phyloP scores from a whole-genome alignment of 2,888 invertebrate genomes.

The Pyrgus malvae region DNA sequence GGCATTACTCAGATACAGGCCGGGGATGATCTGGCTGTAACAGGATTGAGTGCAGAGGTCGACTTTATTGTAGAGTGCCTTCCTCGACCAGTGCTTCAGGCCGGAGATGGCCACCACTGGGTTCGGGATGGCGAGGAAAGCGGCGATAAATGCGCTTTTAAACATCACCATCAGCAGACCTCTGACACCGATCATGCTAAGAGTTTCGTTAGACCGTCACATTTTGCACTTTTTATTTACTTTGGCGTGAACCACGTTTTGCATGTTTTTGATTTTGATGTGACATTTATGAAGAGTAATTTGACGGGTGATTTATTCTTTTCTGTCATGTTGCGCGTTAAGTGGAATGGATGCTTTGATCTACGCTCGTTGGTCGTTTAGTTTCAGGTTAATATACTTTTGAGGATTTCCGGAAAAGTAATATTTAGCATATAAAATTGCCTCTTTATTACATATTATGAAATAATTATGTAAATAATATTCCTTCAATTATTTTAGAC shows the following conservation, averaged over 20 bases:
- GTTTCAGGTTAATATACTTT: too few species aligned
- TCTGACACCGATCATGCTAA: constrained; percentile 52
- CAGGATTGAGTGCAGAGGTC: constrained; percentile 71
- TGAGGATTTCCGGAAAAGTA: too few species aligned
- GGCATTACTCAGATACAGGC: constrained; percentile 73
- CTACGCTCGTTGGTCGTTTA: constrained; percentile 22
- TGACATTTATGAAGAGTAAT: constrained; percentile 36
- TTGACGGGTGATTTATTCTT: constrained; percentile 43
- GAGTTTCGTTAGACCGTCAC: constrained; percentile 32
- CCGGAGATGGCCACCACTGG: constrained; percentile 60
- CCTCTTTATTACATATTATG: too few species aligned
- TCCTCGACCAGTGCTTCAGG: constrained; percentile 63
- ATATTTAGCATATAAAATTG: too few species aligned
- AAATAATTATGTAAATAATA: too few species aligned
- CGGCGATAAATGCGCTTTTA: constrained; percentile 59
- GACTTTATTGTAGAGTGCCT: constrained; percentile 59
- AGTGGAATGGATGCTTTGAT: constrained; percentile 28
- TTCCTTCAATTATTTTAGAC: too few species aligned
- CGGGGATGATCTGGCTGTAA: constrained; percentile 64
- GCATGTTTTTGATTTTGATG: constrained; percentile 39
- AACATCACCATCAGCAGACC: constrained; percentile 60
- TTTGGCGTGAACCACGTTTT: constrained; percentile 29
- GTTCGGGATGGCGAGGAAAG: constrained; percentile 62
- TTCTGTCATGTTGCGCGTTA: constrained; percentile 32
- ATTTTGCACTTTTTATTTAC: constrained; percentile 39